Evolutionary conservation across 2,797 vertebrate species (phyloP).

Genomic region (Cirrhinus mrigala): DNA sequence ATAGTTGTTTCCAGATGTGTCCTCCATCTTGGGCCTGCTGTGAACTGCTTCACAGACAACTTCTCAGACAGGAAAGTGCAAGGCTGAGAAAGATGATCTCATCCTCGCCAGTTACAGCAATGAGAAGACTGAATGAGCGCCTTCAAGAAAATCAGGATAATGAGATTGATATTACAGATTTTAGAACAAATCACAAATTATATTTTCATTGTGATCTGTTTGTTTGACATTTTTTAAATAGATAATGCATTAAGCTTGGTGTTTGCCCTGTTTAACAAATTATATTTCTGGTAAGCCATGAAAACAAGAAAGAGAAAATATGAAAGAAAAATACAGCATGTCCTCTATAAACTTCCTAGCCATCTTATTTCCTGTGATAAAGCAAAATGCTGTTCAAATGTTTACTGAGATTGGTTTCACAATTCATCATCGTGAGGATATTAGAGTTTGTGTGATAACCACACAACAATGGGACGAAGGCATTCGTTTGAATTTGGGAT

Average conservation of each 20-base stretch:
- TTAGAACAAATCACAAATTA: constrained; percentile 31
- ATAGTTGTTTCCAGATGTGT: constrained; percentile 83
- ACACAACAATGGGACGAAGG: constrained; percentile 25
- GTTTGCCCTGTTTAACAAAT: background rate
- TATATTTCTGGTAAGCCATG: background rate
- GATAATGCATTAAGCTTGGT: background rate
- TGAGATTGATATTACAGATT: background rate
- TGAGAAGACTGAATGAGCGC: constrained; percentile 2
- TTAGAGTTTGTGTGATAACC: constrained; percentile 20
- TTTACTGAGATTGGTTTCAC: constrained; percentile 48
- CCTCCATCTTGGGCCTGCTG: constrained; percentile 65
- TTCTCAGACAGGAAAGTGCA: constrained; percentile 47
- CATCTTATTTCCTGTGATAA: constrained; percentile 9
- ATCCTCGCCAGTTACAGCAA: constrained; percentile 46
- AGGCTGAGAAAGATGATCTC: constrained; percentile 42
- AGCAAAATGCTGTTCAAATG: constrained; percentile 9
- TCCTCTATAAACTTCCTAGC: background rate
- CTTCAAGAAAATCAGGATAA: constrained; percentile 7
- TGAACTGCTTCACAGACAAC: constrained; percentile 69
- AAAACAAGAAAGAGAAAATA: background rate
- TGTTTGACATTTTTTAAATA: background rate
- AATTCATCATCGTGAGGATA: constrained; percentile 28
- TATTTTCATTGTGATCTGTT: constrained; percentile 9
- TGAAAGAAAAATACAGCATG: constrained; percentile 1
- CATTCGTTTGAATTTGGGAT: constrained; percentile 24